Evolutionary conservation across 2,797 vertebrate species (phyloP).

Genomic region (Rhynchonycteris naso): DNA sequence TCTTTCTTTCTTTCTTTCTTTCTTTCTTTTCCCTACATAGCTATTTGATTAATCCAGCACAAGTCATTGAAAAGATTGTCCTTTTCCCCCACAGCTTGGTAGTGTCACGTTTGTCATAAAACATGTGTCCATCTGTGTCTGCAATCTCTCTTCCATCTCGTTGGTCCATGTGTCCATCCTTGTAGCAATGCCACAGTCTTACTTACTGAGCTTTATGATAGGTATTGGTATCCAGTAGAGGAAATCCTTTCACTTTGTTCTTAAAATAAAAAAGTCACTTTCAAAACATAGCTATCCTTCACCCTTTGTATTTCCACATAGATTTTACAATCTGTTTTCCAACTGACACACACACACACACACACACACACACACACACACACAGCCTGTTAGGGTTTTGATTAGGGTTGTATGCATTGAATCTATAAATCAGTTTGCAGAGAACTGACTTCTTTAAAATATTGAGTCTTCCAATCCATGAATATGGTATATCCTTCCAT

Average conservation of each 20-base stretch:
- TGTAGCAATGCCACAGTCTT: neutral
- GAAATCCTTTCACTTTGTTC: neutral
- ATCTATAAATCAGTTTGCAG: neutral
- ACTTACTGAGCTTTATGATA: neutral
- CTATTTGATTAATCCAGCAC: neutral
- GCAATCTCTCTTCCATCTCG: neutral
- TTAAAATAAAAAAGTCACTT: neutral
- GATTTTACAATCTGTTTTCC: neutral
- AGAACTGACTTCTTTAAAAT: constrained; percentile 6
- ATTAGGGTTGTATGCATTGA: neutral
- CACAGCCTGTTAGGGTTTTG: neutral
- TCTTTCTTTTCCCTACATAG: neutral
- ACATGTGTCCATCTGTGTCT: neutral
- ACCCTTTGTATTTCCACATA: neutral
- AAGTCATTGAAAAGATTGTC: neutral
- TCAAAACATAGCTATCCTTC: neutral
- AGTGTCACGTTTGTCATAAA: neutral
- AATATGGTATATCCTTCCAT: neutral
- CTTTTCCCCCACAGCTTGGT: too few species aligned
- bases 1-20: neutral
- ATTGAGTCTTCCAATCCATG: neutral
- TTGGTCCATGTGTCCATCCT: neutral
- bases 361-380: neutral
- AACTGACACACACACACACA: neutral
- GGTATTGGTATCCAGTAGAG: neutral